Conservation (phyloP, 2,888 invertebrate genomes). For the Deroplatys truncata region DNA sequence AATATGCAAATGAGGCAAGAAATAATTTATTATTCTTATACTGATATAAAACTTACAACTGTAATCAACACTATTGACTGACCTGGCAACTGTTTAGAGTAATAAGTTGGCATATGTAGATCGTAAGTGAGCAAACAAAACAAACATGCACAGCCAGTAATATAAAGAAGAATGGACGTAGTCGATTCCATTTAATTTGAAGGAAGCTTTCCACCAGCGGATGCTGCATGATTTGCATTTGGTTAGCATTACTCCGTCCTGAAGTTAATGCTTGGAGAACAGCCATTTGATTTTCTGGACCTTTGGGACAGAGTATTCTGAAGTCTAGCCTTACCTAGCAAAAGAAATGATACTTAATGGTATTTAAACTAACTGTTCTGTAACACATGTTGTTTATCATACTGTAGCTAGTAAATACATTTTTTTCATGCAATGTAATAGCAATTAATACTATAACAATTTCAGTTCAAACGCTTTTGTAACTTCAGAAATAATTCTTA, state of each 20-base stretch:
- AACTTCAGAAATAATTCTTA: too few relatives aligned
- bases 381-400: too few relatives aligned
- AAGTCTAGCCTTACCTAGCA: constrained; percentile 40
- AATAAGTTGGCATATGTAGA: constrained; percentile 33
- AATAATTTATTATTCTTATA: neutral
- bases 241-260: constrained; percentile 42
- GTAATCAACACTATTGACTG: neutral
- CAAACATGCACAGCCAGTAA: constrained; percentile 43
- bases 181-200: constrained; percentile 50
- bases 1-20: neutral
- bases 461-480: too few relatives aligned
- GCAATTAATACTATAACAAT: too few relatives aligned
- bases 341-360: constrained; percentile 3
- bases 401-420: too few relatives aligned
- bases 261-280: constrained; percentile 45
- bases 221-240: constrained; percentile 46
- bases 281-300: constrained; percentile 44
- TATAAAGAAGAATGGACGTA: constrained; percentile 48
- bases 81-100: neutral
- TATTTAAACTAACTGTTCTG: too few relatives aligned
- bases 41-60: neutral
- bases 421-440: too few relatives aligned
- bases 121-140: constrained; percentile 45
- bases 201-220: constrained; percentile 48
- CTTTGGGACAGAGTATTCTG: constrained; percentile 41